Conservation (phyloP, 2,888 invertebrate species). For the Drosophila lacicola region DNA sequence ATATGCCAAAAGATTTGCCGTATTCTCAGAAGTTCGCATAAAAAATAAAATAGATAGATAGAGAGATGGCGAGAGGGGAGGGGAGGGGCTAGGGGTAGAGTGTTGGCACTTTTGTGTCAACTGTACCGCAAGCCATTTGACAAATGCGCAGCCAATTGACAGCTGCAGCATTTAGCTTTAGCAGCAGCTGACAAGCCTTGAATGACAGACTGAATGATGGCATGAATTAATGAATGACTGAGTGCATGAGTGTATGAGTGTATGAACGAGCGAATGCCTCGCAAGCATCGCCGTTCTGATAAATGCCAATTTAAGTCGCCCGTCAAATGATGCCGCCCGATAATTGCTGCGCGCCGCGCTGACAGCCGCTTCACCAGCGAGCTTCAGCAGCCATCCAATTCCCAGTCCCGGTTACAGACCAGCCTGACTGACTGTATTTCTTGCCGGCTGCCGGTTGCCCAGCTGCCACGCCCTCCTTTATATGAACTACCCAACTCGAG, state of each 20-base stretch:
- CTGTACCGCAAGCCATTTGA: constrained; percentile 59
- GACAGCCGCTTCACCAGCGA: constrained; percentile 28
- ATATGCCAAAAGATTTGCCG: constrained; percentile 53
- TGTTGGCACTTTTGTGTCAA: constrained; percentile 37
- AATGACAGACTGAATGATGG: constrained; percentile 46
- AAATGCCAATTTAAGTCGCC: constrained; percentile 81
- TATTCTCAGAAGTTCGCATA: constrained; percentile 29
- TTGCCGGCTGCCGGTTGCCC: too few relatives aligned
- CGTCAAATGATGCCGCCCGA: constrained; percentile 53
- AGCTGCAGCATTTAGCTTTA: constrained; percentile 42
- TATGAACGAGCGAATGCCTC: constrained; percentile 16
- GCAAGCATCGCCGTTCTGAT: constrained; percentile 71
- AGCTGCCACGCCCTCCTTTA: too few relatives aligned
- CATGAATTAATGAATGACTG: constrained; percentile 24
- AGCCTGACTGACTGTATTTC: too few relatives aligned
- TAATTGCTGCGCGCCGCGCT: constrained; percentile 41
- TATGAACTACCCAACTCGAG: too few relatives aligned
- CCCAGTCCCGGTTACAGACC: neutral
- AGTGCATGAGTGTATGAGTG: constrained; percentile 20
- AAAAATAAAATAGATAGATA: neutral
- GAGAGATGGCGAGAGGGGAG: too few relatives aligned
- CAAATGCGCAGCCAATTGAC: constrained; percentile 57
- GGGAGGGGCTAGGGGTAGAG: neutral
- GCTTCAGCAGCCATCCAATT: neutral
- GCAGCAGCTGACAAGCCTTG: constrained; percentile 23